Evolutionary conservation across 2,797 vertebrate genomes (phyloP), one percentile per base, ranked within the genome.

Genomic region (Ctenosaura bakeri): DNA sequence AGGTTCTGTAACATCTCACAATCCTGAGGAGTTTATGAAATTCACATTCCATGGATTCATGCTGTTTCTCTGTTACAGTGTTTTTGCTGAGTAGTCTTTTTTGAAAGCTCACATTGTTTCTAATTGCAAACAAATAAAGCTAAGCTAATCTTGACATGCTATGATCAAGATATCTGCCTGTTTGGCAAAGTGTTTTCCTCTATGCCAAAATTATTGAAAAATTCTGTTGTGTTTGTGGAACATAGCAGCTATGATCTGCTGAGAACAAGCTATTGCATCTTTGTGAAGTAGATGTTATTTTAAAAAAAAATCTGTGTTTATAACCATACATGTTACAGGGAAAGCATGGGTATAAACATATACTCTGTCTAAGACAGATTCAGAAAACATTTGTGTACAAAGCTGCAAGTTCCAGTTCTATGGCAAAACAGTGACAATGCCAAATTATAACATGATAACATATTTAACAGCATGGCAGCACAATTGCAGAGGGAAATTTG

Each of bases 81-180:
- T 83, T 96, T 97, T 95, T 97, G 96, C 96, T 97, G 96, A 96
- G 83, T 38, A 91, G 88, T 90, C 89, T 92, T 91, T 76, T 96
- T 94, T 66, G 16, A 90, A 90, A 92, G 90, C 95, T 93, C 95
- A 93, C 94, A 92, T 89, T 96, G 96, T 96, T 96, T 94, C 95
- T 96, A 96, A 96, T 96, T 96, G 90, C 95, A 96, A 97, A 96
- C 94, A 97, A 97, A 97, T 97, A 96, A 96, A 95, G 95, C 94
- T 96, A 96, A 96, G 96, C 96, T 74, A 0, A 92, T 90, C 94
- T 95, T 96, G 96, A 97, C 95, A 96, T 92, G 89, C 94, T 96
- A 93, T 96, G 96, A 92, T 95, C 85, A 91, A 93, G 95, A 93
- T 96, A 92, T 96, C 95, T 96, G 95, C 96, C 96, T 94, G 95